phyloP scores from a whole-genome alignment of 1,140 invertebrate genomes.

The Drosophila sp. region DNA sequence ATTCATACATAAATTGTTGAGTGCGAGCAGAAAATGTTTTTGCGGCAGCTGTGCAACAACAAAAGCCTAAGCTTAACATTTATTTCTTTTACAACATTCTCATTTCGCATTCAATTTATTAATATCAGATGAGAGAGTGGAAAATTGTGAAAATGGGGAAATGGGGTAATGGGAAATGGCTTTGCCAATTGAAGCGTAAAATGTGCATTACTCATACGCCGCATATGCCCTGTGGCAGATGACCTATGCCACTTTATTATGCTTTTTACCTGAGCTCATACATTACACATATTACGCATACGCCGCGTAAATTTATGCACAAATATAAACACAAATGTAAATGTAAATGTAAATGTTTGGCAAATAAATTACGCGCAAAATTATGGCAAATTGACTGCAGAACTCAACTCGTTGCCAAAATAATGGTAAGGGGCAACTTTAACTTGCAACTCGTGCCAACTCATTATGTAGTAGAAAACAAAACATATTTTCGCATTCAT shows the following conservation, averaged over 20 bases:
- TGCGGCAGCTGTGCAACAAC: constrained; percentile 65
- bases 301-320: constrained; percentile 54
- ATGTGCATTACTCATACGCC: constrained; percentile 82
- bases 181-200: constrained; percentile 80
- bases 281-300: constrained; percentile 68
- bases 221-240: constrained; percentile 41
- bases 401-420: constrained; percentile 48
- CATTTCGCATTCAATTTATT: constrained; percentile 71
- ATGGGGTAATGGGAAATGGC: constrained; percentile 51
- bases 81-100: constrained; percentile 13
- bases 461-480: constrained; percentile 77
- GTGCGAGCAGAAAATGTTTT: constrained; percentile 16
- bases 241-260: constrained; percentile 74
- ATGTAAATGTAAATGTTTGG: constrained; percentile 53
- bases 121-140: constrained; percentile 61
- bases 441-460: constrained; percentile 42
- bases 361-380: constrained; percentile 76
- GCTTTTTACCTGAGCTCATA: constrained; percentile 64
- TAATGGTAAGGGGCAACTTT: constrained; percentile 21
- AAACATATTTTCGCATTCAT: constrained; percentile 81
- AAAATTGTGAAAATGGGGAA: background rate
- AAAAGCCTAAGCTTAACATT: constrained; percentile 69
- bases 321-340: no score
- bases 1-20: no score
- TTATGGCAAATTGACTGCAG: constrained; percentile 55